Evolutionary conservation across 2,113 vertebrate species (phyloP), one percentile per base, ranked within the genome.

Genomic region (Semnopithecus entellus): DNA sequence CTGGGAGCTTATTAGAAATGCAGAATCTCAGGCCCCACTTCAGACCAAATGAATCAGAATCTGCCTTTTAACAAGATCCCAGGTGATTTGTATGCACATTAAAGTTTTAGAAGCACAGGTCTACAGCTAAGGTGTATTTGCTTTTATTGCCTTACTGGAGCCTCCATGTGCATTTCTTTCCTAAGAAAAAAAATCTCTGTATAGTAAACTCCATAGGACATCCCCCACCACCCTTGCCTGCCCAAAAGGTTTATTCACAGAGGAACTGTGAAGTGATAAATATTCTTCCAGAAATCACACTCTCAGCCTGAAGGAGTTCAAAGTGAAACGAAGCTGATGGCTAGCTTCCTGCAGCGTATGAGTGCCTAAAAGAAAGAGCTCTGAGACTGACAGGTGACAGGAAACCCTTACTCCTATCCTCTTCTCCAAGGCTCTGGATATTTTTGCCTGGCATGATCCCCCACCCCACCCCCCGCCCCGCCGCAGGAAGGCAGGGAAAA

Each of bases 51-150:
- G 81, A 66, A 45, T 61, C 12, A 66, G 73, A 75, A 81, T 35
- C 88, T 32, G 35, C 50, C 48, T 80, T 59, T 81, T 27, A 40
- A 25, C 30, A 22, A 55, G 61, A 40, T 20, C 25, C 43, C 57
- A 66, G 61, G 61, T 32, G 43, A 82, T 6, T 8, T 1, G 1
- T 0, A 5, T 0, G 2, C 30, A 70, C 43, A 1, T 17, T 23
- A 27, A 52, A 35, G 1, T 73, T 80, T 55, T 10, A 66, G 76
- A 75, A 85, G 45, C 38, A 25, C 17, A 8, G 30, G 32, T 50
- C 30, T 18, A 22, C 72, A 64, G 59, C 20, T 35, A 68, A 38
- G 16, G 81, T 40, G 52, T 85, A 35, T 11, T 30, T 35, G 27
- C 55, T 81, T 88, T 45, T 35, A 59, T 10, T 20, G 32, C 35